These are phyloP conservation scores for Cardinalis cardinalis DNA, from an alignment of 2,113 vertebrate species.

Conservation along the genomic window DNA sequence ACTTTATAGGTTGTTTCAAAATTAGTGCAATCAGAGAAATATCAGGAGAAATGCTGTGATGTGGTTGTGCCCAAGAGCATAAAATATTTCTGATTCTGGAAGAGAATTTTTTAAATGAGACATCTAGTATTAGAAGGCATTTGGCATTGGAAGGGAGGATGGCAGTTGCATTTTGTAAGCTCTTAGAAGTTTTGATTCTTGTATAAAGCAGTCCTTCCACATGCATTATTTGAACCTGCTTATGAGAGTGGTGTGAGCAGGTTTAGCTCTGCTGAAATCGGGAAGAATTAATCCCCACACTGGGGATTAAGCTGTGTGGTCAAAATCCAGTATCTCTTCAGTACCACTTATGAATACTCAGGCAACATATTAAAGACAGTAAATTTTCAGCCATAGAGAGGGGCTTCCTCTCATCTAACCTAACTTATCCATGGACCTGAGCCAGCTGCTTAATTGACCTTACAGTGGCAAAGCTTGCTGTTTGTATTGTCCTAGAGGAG, in stretches of 20 bases:
- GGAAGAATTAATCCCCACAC: neutral
- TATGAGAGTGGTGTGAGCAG: neutral
- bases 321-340: neutral
- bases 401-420: neutral
- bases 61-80: neutral
- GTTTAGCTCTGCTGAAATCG: neutral
- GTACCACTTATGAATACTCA: neutral
- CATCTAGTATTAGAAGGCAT: neutral
- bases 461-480: neutral
- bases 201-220: neutral
- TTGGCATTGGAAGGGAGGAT: neutral
- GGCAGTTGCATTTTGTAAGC: neutral
- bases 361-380: neutral
- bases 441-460: neutral
- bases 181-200: neutral
- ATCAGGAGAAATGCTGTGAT: neutral
- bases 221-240: neutral
- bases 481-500: neutral
- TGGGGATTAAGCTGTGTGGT: neutral
- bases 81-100: neutral
- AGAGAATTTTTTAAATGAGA: neutral
- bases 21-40: neutral
- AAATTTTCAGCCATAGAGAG: neutral
- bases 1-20: neutral
- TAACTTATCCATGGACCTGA: neutral